These are phyloP conservation scores for Spilogale gracilis DNA, from an alignment of 2,113 vertebrate species.

Conservation along the genomic window DNA sequence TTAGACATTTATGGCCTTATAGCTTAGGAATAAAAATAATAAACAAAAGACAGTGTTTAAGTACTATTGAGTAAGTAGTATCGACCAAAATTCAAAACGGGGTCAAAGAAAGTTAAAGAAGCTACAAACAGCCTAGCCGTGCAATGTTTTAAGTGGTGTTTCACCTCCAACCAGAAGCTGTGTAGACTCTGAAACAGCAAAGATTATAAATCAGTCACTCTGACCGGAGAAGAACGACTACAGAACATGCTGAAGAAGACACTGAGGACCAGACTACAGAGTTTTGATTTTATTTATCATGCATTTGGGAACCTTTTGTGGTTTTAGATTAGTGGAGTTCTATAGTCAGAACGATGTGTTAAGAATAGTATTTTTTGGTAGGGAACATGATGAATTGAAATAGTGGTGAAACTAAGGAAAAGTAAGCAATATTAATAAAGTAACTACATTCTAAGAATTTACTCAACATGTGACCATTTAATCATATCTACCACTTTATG, in stretches of 20 bases:
- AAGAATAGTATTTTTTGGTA: background rate
- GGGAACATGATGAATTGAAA: background rate
- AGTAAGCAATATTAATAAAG: background rate
- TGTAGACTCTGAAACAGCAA: background rate
- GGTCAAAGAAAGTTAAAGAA: background rate
- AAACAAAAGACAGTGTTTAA: background rate
- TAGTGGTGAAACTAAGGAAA: background rate
- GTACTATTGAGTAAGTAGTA: background rate
- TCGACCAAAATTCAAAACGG: background rate
- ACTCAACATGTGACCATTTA: background rate
- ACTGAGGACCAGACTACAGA: too few species aligned
- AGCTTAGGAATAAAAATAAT: background rate
- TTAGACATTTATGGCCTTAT: background rate
- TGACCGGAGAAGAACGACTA: background rate
- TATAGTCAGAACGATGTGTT: background rate
- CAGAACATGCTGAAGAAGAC: background rate
- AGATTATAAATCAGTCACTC: background rate
- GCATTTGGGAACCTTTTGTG: background rate
- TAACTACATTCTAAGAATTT: background rate
- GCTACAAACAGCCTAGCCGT: fast-evolving
- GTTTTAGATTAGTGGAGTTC: constrained; percentile 2
- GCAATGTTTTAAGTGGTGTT: background rate
- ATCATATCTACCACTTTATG: background rate
- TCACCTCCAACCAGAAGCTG: fast-evolving
- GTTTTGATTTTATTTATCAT: background rate